Evolutionary conservation across 2,797 vertebrate genomes (phyloP), one percentile per base, ranked within the genome.

Genomic region (Myotis daubentonii): DNA sequence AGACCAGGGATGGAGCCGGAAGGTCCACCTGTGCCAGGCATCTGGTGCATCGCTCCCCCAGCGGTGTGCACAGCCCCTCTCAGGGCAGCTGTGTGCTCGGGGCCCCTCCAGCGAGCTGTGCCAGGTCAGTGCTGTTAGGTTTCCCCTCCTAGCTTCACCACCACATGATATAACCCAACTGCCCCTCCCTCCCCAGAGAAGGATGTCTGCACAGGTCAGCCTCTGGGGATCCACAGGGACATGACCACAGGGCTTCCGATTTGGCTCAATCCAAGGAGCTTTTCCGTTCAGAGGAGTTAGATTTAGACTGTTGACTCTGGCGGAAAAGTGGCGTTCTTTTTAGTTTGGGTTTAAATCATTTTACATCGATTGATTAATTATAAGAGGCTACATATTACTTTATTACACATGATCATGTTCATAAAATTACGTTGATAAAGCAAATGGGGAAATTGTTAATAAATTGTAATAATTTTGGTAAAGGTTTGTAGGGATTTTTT

Each of bases 21-120:
- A 30, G 6, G 3, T 6, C 28, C 57, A 53, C 57, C 15, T 23
- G n/a, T 4, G 19, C 41, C 22, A 2, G 0, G 2, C 1, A 0
- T 10, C 66, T 4, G 22, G 49, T 5, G 12, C 2, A 5, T 6
- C 19, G 1, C 20, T 19, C 41, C 1, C 13, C 20, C 4, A 30
- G 20, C 33, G 79, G 33, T 17, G 11, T n/a, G 49, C 10, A 19
- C 22, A 4, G 16, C 5, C 87, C 36, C 9, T 36, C n/a, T 57
- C 41, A 41, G 74, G 41, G 41, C 33, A 44, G 47, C 22, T 49
- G 20, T 38, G 41, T 5, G 5, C 49, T 25, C 55, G 15, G 81
- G 71, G 2, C 5, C 8, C 23, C 44, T 53, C 36, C 71, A 19
- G 16, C 23, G 51, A 65, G 47, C 80, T 36, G 51, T 57, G n/a